Evolutionary conservation across 2,113 vertebrate genomes (phyloP).

Genomic region (Zapus hudsonius): DNA sequence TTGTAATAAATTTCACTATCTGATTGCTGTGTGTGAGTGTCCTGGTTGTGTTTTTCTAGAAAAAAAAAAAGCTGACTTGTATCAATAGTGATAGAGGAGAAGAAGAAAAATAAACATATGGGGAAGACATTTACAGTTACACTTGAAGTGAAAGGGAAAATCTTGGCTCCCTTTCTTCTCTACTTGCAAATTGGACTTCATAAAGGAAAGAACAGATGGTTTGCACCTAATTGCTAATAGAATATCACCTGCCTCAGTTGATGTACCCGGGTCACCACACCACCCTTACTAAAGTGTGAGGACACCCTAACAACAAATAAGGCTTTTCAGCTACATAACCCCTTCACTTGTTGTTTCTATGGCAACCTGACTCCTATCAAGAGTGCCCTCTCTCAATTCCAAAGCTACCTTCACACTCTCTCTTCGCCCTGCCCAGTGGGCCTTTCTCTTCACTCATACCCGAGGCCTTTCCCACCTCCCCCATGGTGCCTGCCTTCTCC

Average conservation of each 20-base stretch:
- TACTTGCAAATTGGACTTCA: background rate
- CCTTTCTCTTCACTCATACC: rapidly evolving
- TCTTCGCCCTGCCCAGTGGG: background rate
- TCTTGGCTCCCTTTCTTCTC: background rate
- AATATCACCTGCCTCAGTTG: background rate
- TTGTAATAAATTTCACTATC: background rate
- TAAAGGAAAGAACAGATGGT: background rate
- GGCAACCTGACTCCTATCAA: background rate
- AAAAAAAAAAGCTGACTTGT: background rate
- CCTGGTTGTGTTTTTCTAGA: background rate
- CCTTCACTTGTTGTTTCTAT: background rate
- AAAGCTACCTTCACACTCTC: rapidly evolving
- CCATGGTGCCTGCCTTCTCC: background rate
- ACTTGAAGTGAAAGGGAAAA: background rate
- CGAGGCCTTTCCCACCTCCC: background rate
- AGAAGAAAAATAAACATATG: background rate
- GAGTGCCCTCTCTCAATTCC: background rate
- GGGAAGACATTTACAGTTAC: background rate
- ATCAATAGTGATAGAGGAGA: background rate
- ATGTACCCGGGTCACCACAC: background rate
- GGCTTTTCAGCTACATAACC: background rate
- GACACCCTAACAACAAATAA: background rate
- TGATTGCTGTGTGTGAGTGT: too few species aligned
- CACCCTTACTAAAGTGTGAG: background rate
- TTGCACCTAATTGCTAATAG: background rate